Percentiles rank a stretch among this genome's conserved stretches.
These are phyloP conservation scores for Eufriesea mexicana DNA, from an alignment of 1,140 invertebrate species.

Conservation along the genomic window DNA sequence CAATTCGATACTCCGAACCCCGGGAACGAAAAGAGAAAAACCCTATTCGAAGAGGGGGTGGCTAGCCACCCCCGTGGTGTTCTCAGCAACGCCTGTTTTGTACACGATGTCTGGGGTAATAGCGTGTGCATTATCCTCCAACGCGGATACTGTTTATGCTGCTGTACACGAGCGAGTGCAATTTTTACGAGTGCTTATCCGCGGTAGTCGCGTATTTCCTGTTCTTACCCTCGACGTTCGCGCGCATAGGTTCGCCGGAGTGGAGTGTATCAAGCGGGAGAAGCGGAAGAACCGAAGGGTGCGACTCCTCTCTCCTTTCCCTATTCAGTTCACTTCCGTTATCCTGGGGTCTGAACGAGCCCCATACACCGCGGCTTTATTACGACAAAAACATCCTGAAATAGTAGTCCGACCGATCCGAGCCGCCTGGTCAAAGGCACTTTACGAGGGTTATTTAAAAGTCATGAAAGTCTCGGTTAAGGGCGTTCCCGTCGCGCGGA, in stretches of 20 bases:
- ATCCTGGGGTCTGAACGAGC: constrained; percentile 54
- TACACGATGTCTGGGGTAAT: constrained; percentile 2
- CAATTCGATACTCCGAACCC: too few relatives aligned
- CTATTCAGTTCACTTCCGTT: constrained; percentile 66
- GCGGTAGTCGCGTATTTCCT: constrained; percentile 68
- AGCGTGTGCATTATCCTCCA: constrained; percentile 33
- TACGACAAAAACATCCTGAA: constrained; percentile 64
- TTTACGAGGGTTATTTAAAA: constrained; percentile 51
- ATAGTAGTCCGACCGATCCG: constrained; percentile 23
- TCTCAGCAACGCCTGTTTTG: background rate
- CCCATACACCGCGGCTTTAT: constrained; percentile 51
- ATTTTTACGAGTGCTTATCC: constrained; percentile 69
- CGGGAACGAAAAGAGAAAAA: too few relatives aligned
- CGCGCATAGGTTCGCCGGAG: background rate
- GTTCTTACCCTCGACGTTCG: background rate
- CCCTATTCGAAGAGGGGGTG: too few relatives aligned
- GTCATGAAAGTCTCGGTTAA: constrained; percentile 51
- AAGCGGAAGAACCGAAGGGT: constrained; percentile 45
- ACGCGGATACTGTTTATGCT: constrained; percentile 18
- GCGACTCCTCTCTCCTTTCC: constrained; percentile 41
- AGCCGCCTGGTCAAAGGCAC: constrained; percentile 13
- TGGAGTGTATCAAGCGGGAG: constrained; percentile 17
- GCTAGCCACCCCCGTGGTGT: background rate
- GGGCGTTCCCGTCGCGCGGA: background rate
- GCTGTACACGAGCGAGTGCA: constrained; percentile 21